Percentiles rank a stretch among this genome's conserved stretches.
phyloP scores from a whole-genome alignment of 2,113 vertebrate genomes.

The Nothobranchius kuhntae region DNA sequence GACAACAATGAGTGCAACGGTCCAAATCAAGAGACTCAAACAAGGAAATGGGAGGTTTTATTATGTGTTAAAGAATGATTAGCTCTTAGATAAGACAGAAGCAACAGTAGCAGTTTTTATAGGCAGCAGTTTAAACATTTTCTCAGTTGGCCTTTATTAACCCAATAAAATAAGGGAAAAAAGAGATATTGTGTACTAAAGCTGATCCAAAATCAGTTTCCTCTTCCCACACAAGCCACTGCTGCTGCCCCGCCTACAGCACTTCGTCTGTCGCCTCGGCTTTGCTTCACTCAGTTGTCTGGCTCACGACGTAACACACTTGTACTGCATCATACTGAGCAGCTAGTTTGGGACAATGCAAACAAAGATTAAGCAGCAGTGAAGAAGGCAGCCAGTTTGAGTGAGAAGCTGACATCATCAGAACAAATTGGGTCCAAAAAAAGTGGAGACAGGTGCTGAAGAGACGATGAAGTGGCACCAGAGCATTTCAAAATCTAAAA shows the following conservation, averaged over 20 bases:
- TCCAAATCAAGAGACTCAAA: neutral
- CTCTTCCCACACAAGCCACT: neutral
- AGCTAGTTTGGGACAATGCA: neutral
- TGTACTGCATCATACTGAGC: too few relatives aligned
- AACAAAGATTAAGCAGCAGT: neutral
- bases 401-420: neutral
- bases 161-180: neutral
- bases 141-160: neutral
- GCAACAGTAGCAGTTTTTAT: neutral
- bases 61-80: neutral
- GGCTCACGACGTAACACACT: too few relatives aligned
- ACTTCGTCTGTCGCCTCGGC: neutral
- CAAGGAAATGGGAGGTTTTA: neutral
- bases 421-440: neutral
- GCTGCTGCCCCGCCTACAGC: neutral
- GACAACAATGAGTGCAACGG: constrained; percentile 25
- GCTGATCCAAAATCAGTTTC: neutral
- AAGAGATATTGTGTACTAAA: neutral
- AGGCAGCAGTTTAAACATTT: neutral
- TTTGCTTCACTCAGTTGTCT: neutral
- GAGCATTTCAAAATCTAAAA: neutral
- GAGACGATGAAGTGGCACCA: neutral
- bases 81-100: neutral
- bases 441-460: too few relatives aligned
- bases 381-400: neutral